A percentile compares a stretch with the other conserved stretches of the same genome.
These are phyloP conservation scores for Tyrannus savana DNA, from an alignment of 2,113 vertebrate species.

Conservation along the genomic window DNA sequence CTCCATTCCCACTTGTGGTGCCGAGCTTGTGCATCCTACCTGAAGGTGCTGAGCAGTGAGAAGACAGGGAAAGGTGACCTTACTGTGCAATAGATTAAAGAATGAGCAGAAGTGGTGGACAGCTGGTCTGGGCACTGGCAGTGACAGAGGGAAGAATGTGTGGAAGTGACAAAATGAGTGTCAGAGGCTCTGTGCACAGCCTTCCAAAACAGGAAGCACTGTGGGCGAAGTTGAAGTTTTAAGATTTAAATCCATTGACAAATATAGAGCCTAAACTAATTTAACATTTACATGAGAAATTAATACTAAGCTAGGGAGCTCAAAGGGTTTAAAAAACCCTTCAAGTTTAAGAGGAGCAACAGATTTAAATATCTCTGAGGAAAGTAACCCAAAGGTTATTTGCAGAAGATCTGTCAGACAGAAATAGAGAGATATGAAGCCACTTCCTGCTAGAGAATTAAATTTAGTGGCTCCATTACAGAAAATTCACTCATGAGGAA, in stretches of 20 bases:
- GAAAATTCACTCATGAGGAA: neutral
- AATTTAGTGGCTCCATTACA: neutral
- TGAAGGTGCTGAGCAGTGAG: neutral
- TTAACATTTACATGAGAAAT: conserved; percentile 7
- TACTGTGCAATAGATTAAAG: neutral
- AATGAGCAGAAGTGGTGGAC: neutral
- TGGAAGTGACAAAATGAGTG: neutral
- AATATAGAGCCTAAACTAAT: conserved; percentile 7
- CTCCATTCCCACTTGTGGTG: neutral
- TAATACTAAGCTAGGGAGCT: neutral
- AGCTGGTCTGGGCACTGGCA: neutral
- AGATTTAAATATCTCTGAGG: neutral
- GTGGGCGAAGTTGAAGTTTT: neutral
- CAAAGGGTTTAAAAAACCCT: neutral
- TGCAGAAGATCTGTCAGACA: neutral
- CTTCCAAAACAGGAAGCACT: neutral
- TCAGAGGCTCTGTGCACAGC: neutral
- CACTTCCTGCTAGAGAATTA: neutral
- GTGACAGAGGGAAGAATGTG: neutral
- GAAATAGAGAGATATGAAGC: neutral
- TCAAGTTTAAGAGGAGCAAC: neutral
- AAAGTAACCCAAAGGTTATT: neutral
- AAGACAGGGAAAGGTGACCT: neutral
- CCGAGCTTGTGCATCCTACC: neutral
- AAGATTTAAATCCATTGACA: neutral